Evolutionary conservation across 2,888 invertebrate species (phyloP).

Genomic region (Drosophila picticornis): DNA sequence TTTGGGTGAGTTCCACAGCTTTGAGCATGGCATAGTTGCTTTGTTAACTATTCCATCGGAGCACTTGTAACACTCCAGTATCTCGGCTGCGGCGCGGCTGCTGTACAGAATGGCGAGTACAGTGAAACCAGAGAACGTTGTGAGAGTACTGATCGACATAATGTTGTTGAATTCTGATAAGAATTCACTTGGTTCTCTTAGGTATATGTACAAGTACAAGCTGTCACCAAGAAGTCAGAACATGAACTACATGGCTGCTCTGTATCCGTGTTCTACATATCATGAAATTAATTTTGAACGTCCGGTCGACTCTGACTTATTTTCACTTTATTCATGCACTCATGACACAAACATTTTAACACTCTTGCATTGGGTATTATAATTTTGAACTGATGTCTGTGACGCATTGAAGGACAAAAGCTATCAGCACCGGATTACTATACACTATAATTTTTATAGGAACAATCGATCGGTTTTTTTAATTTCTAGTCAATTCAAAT

Average conservation of each 20-base stretch:
- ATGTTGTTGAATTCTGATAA: slow-evolving; percentile 20
- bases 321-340: neutral
- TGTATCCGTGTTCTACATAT: slow-evolving; percentile 28
- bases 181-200: slow-evolving; percentile 8
- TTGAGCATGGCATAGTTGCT: slow-evolving; percentile 23
- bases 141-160: slow-evolving; percentile 15
- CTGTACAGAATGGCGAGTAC: slow-evolving; percentile 12
- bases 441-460: neutral
- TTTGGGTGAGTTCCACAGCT: slow-evolving; percentile 6
- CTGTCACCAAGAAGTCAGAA: slow-evolving; percentile 37
- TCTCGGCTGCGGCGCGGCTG: slow-evolving; percentile 11
- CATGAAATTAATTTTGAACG: slow-evolving; percentile 14
- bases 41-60: neutral
- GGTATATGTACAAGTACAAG: slow-evolving; percentile 22
- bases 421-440: neutral
- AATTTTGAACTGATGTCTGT: neutral
- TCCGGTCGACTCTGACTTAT: neutral
- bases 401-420: neutral
- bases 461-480: neutral
- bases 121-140: slow-evolving; percentile 18
- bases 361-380: neutral
- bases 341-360: neutral
- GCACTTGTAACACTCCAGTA: slow-evolving; percentile 42
- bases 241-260: slow-evolving; percentile 32
- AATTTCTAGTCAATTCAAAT: neutral